phyloP scores from a whole-genome alignment of 1,140 invertebrate species.

The Andricus grossulariae region DNA sequence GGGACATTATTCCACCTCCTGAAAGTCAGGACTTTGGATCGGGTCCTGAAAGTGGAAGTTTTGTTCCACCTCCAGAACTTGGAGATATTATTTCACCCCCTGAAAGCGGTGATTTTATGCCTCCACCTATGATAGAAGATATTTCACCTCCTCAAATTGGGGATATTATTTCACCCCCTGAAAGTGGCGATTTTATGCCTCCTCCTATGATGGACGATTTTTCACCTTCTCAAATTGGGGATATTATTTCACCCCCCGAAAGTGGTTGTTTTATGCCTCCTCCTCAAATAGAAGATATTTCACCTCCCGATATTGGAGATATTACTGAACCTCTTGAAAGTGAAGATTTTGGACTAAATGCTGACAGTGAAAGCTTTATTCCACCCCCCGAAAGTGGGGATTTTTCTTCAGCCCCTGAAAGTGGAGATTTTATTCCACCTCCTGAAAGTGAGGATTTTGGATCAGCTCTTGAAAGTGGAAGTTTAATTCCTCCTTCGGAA shows the following conservation, averaged over 20 bases:
- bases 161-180: not conserved
- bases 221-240: not conserved
- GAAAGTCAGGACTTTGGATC: not conserved
- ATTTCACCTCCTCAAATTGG: not conserved
- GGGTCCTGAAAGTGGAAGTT: not conserved
- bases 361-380: not conserved
- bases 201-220: not conserved
- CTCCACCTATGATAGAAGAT: not conserved
- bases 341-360: not conserved
- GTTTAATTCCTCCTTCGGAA: not conserved
- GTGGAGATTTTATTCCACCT: not conserved
- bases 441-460: not conserved
- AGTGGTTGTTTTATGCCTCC: not conserved
- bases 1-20: conserved; percentile 2
- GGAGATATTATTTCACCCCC: not conserved
- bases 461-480: not conserved
- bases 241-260: not conserved
- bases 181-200: not conserved
- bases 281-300: not conserved
- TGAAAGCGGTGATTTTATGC: conserved; percentile 7
- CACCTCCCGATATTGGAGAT: not conserved
- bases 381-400: not conserved
- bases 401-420: not conserved
- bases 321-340: not conserved
- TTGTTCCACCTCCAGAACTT: not conserved